Base-by-base conservation (phyloP, 1,140 invertebrate species). In the Drosophila sp. region DNA sequence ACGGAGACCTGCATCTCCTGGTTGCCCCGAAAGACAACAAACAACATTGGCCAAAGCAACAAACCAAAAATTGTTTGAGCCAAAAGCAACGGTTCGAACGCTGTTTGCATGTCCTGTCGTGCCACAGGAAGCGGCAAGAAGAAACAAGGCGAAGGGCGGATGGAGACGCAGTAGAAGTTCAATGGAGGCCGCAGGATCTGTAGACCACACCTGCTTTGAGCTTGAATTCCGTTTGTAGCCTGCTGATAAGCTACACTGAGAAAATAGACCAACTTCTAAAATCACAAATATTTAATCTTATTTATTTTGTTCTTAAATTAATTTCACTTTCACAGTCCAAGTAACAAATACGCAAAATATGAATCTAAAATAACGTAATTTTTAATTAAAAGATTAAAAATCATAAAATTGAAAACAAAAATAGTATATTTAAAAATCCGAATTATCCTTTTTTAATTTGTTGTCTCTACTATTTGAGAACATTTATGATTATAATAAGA, bases 41-140 rank as follows among this genome's bases (percentile, higher is more conserved):
- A 87, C 81, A 78, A 80, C 63, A 72, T 72, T 59, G 70, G 54
- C 46, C 63, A 58, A 72, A 72, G 70, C 82, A 84, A 84, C 81
- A 84, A 84, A 87, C 81, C 80, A 76, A 81, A 84, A 87, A 87
- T 57, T 86, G 81, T 84, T 84, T 87, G 82, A 87, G 81, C 70
- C 82, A 87, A 86, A 76, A 75, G 82, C 73, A 72, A 65, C 50
- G 53, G 29, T 40, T 29, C 48, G 27, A 43, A 54, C 62, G 38
- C 16, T 66, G 54, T 66, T 63, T 50, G 34, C 34, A 54, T 53
- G 14, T 41, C 40, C 38, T 18, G 46, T 7, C 27, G 14, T n/a
- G 27, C 4, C 27, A 71, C 50, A 56, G 21, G 38, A 18, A 43
- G 18, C 1, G 4, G 21, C 21, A 21, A 4, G 21, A 21, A 21